phyloP scores from a whole-genome alignment of 2,113 vertebrate genomes.

The Atherinomorus stipes region DNA sequence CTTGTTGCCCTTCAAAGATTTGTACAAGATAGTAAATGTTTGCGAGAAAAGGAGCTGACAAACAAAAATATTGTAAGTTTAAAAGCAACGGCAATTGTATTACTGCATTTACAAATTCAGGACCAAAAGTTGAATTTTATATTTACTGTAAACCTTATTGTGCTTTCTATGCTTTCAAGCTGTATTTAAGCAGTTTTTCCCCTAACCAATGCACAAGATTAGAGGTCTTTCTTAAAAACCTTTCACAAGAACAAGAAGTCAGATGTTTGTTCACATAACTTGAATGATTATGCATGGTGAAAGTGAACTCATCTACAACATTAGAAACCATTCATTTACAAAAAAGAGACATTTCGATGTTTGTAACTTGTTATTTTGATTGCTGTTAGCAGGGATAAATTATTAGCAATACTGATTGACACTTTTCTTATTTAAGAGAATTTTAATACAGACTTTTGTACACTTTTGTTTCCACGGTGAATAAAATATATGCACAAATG shows the following conservation, averaged over 20 bases:
- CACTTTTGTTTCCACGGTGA: slow-evolving; percentile 54
- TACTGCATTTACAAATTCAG: no score
- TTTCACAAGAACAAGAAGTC: background rate
- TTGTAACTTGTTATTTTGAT: slow-evolving; percentile 29
- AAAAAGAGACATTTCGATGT: background rate
- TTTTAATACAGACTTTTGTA: slow-evolving; percentile 67
- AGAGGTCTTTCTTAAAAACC: no score
- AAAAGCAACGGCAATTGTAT: no score
- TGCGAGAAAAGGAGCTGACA: no score
- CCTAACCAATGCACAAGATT: no score
- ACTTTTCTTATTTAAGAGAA: slow-evolving; percentile 39
- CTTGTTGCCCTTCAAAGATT: background rate
- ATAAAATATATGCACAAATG: slow-evolving; percentile 63
- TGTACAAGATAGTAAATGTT: background rate
- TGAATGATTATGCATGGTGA: background rate
- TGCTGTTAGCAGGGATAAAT: slow-evolving; percentile 5
- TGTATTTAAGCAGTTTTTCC: background rate
- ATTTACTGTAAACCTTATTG: background rate
- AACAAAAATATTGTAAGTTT: no score
- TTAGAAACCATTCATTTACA: background rate
- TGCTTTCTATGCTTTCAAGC: background rate
- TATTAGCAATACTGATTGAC: slow-evolving; percentile 28
- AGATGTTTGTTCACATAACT: background rate
- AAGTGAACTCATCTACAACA: background rate
- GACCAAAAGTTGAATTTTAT: background rate